phyloP scores from a whole-genome alignment of 2,797 vertebrate genomes.

The Mionectes olivaceus region DNA sequence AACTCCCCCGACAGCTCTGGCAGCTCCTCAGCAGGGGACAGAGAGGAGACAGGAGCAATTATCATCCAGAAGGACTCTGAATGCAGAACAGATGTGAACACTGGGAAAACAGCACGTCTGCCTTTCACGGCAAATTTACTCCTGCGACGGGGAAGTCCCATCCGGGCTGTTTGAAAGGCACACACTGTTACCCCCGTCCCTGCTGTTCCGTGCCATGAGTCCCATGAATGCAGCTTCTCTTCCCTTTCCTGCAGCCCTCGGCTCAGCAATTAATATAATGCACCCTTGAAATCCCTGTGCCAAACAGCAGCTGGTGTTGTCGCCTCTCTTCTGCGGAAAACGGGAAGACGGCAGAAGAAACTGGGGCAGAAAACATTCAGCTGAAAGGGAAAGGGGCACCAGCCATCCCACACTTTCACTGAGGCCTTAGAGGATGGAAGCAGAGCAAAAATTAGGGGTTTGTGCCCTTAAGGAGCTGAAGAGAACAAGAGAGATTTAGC shows the following conservation, averaged over 20 bases:
- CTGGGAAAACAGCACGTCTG: background rate
- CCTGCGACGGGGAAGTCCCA: background rate
- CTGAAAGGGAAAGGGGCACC: background rate
- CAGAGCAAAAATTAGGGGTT: background rate
- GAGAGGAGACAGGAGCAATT: slow-evolving; percentile 25
- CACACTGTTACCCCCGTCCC: background rate
- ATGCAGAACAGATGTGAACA: background rate
- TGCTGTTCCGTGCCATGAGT: background rate
- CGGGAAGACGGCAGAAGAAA: background rate
- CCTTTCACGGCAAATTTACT: slow-evolving; percentile 28
- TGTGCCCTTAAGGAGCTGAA: background rate
- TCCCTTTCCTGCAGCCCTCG: background rate
- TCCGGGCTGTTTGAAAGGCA: background rate
- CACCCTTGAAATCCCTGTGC: background rate
- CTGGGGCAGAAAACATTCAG: background rate
- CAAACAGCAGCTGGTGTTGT: slow-evolving; percentile 6
- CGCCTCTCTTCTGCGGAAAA: background rate
- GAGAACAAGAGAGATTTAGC: background rate
- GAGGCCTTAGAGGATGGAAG: background rate
- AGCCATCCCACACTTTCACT: background rate
- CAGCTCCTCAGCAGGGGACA: background rate
- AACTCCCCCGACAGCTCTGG: background rate
- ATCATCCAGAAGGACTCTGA: background rate
- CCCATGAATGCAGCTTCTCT: background rate
- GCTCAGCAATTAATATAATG: background rate